Conservation (phyloP, 2,888 invertebrate genomes). For the Perdita meconis region DNA sequence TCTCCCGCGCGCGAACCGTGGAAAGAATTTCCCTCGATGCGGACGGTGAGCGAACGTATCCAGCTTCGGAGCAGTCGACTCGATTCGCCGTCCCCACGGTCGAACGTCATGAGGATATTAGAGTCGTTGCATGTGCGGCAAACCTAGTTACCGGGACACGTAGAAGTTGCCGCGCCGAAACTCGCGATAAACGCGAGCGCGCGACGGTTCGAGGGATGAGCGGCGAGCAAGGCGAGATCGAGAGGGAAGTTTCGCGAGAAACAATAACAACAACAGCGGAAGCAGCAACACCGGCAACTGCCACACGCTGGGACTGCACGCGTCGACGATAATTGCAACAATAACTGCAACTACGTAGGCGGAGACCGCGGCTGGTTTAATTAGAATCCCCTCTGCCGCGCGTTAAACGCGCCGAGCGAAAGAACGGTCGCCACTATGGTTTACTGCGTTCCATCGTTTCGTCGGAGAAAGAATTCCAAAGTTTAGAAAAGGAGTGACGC, state of each 20-base stretch:
- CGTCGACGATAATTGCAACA: conserved; percentile 79
- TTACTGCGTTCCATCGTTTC: neutral
- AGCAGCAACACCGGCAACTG: conserved; percentile 54
- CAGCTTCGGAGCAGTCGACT: conserved; percentile 13
- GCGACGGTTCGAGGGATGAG: conserved; percentile 46
- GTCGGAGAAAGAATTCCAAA: too few relatives aligned
- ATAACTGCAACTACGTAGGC: conserved; percentile 73
- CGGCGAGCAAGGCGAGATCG: conserved; percentile 52
- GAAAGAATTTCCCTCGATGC: too few relatives aligned
- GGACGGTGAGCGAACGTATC: too few relatives aligned
- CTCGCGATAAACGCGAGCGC: conserved; percentile 65
- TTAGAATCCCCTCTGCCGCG: conserved; percentile 77
- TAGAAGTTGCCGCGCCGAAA: conserved; percentile 65
- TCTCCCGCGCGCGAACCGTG: neutral
- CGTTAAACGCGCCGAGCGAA: conserved; percentile 47
- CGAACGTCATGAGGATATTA: conserved; percentile 50
- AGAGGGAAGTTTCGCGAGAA: conserved; percentile 67
- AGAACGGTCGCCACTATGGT: conserved; percentile 9
- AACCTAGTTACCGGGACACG: conserved; percentile 70
- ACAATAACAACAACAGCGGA: conserved; percentile 64
- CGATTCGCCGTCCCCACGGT: conserved; percentile 40
- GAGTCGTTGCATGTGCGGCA: conserved; percentile 39
- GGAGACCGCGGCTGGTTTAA: conserved; percentile 70
- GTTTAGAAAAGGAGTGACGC: neutral
- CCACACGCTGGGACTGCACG: conserved; percentile 64